Evolutionary conservation across 2,797 vertebrate genomes (phyloP).

Genomic region (Limosa lapponica): DNA sequence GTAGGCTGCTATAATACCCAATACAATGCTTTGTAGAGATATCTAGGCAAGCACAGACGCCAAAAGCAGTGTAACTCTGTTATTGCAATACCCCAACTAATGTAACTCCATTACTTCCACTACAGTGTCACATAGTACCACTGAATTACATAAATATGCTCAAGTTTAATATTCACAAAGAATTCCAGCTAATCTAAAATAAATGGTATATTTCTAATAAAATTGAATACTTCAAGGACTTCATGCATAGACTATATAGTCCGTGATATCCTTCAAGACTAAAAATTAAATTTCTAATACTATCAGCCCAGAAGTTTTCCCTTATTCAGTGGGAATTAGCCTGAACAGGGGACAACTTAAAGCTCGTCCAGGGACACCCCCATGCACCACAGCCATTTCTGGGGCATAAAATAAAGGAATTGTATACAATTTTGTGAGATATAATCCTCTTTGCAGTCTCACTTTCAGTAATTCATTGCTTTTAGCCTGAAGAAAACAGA

Average conservation of each 20-base stretch:
- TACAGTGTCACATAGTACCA: neutral
- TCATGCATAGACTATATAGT: neutral
- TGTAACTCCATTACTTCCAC: neutral
- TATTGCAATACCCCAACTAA: neutral
- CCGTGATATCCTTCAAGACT: neutral
- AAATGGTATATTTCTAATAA: neutral
- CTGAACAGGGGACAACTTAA: neutral
- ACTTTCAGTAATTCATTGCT: neutral
- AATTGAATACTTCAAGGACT: slow-evolving; percentile 1
- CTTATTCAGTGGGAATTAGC: neutral
- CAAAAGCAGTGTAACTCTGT: neutral
- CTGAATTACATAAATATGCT: neutral
- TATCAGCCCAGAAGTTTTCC: neutral
- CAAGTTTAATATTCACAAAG: neutral
- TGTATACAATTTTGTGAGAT: neutral
- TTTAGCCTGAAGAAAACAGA: neutral
- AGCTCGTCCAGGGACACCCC: neutral
- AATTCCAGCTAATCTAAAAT: slow-evolving; percentile 14
- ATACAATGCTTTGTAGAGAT: neutral
- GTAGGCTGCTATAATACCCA: neutral
- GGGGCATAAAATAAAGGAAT: neutral
- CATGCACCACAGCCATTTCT: neutral
- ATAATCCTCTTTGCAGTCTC: neutral
- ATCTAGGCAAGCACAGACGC: neutral
- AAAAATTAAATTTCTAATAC: slow-evolving; percentile 39